phyloP scores from a whole-genome alignment of 2,113 vertebrate species.

The Arenaria interpres region DNA sequence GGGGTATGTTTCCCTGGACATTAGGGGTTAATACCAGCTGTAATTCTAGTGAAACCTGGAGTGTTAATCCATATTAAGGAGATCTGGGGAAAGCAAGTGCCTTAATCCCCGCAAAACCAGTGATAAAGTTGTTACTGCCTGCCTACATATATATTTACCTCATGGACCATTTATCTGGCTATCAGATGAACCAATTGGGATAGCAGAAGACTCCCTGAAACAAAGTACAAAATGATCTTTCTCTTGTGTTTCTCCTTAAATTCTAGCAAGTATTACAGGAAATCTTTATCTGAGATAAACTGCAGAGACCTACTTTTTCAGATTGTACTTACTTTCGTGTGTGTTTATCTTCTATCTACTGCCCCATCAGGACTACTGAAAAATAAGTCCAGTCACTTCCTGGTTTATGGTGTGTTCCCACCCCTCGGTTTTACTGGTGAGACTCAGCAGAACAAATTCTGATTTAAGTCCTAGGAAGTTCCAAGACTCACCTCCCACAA shows the following conservation, averaged over 20 bases:
- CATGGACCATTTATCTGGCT: neutral
- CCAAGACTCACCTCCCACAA: neutral
- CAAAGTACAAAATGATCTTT: neutral
- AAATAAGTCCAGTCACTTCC: neutral
- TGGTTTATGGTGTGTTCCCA: neutral
- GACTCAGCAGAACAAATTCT: neutral
- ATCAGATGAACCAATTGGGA: neutral
- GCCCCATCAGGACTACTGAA: neutral
- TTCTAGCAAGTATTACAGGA: neutral
- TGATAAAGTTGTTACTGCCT: neutral
- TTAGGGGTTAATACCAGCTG: neutral
- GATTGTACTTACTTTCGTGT: neutral
- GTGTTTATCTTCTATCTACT: neutral
- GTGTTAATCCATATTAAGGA: constrained; percentile 29
- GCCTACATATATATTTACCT: neutral
- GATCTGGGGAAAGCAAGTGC: neutral
- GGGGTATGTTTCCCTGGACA: neutral
- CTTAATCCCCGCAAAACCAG: neutral
- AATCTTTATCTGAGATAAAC: neutral
- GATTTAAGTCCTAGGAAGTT: neutral
- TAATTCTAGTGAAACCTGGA: constrained; percentile 16
- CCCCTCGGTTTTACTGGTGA: neutral
- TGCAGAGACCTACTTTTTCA: neutral
- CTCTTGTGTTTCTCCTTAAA: neutral
- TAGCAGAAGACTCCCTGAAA: neutral